Evolutionary conservation across 2,888 invertebrate species (phyloP).

Genomic region (Leucoptera coffeella): DNA sequence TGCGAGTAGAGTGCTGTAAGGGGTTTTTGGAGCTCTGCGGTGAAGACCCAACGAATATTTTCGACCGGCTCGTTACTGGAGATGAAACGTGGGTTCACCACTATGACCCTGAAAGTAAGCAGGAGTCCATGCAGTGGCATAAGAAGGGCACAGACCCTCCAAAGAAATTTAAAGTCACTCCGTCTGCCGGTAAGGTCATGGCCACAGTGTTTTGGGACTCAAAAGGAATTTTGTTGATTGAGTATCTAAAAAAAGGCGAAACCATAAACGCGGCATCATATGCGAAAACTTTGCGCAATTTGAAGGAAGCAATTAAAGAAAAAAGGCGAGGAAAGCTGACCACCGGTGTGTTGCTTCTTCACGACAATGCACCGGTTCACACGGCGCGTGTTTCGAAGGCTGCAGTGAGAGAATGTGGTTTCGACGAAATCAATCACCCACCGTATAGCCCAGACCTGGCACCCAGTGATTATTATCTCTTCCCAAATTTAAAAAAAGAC

Average conservation of each 20-base stretch:
- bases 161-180: slow-evolving; percentile 5
- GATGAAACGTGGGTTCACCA: slow-evolving; percentile 3
- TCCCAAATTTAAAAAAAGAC: background rate
- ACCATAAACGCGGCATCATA: background rate
- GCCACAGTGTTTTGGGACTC: slow-evolving; percentile 6
- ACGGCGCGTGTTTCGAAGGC: background rate
- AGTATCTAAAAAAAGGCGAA: slow-evolving; percentile 5
- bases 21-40: too few species aligned
- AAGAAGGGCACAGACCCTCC: slow-evolving; percentile 4
- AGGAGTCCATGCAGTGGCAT: slow-evolving; percentile 5
- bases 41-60: too few species aligned
- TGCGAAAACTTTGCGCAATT: too few species aligned
- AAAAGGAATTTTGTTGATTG: slow-evolving; percentile 4
- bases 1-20: too few species aligned
- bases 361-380: background rate
- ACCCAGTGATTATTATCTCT: background rate
- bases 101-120: slow-evolving; percentile 2
- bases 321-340: background rate
- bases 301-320: background rate
- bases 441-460: background rate
- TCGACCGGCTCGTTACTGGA: slow-evolving; percentile 1
- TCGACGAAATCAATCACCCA: background rate
- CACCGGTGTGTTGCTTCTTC: background rate
- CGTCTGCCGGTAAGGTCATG: slow-evolving; percentile 3
- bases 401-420: background rate